Conservation (phyloP, 2,113 vertebrate genomes). For the Trichomycterus rosablanca region DNA sequence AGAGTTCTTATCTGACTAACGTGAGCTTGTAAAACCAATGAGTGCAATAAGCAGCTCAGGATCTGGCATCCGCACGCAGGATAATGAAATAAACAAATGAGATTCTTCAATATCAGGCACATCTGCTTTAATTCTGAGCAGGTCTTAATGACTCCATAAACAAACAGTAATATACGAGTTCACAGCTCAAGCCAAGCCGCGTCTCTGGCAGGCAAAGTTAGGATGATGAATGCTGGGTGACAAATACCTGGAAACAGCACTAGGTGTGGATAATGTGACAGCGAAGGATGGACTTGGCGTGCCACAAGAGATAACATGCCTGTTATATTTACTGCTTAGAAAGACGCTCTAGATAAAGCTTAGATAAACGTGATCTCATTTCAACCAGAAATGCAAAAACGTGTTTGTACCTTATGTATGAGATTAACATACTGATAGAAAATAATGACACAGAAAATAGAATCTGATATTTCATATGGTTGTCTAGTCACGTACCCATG, state of each 20-base stretch:
- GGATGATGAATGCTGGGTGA: conserved; percentile 25
- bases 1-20: conserved; percentile 6
- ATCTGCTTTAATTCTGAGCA: conserved; percentile 30
- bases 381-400: too few species aligned
- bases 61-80: conserved; percentile 1
- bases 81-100: conserved; percentile 36
- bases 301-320: conserved; percentile 5
- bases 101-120: conserved; percentile 13
- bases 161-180: conserved; percentile 14
- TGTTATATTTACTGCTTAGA: not conserved
- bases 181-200: not conserved
- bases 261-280: conserved; percentile 31
- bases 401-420: too few species aligned
- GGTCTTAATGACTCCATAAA: conserved; percentile 26
- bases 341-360: not conserved
- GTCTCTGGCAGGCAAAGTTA: conserved; percentile 4
- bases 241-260: conserved; percentile 7
- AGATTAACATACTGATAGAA: too few species aligned
- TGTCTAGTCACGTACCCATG: too few species aligned
- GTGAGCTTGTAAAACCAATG: conserved; percentile 13
- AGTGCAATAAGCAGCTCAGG: conserved; percentile 7
- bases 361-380: not conserved
- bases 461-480: too few species aligned
- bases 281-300: conserved; percentile 11
- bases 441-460: too few species aligned